These are phyloP conservation scores for Hippocampus zosterae DNA, from an alignment of 2,113 vertebrate genomes.

Conservation along the genomic window DNA sequence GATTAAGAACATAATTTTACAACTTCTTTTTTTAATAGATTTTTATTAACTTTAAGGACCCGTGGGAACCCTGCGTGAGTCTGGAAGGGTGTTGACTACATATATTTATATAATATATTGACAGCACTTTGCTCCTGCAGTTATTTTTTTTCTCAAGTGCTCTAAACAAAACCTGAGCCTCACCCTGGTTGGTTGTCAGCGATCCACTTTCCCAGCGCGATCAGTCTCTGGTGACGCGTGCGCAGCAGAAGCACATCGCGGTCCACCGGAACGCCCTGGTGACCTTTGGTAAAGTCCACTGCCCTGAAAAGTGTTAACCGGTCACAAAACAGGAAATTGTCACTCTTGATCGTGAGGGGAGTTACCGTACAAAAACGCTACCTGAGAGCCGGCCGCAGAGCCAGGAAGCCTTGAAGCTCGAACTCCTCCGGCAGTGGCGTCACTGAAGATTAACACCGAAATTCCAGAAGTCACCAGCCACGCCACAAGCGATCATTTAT, in stretches of 20 bases:
- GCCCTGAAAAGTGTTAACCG: conserved; percentile 70
- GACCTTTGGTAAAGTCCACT: conserved; percentile 96
- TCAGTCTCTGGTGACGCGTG: conserved; percentile 86
- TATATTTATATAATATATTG: no score
- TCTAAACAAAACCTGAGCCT: conserved; percentile 13
- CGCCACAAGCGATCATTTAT: neutral
- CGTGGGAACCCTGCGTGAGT: no score
- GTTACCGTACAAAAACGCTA: conserved; percentile 25
- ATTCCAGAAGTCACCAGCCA: neutral
- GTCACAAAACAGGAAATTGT: neutral
- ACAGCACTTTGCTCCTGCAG: no score
- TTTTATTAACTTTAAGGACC: no score
- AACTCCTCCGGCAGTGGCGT: conserved; percentile 96
- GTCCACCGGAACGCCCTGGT: conserved; percentile 89
- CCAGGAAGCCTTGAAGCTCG: conserved; percentile 96
- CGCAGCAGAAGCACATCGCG: conserved; percentile 81
- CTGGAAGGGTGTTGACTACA: no score
- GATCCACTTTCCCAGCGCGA: conserved; percentile 90
- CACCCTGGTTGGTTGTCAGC: conserved; percentile 90
- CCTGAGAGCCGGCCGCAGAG: conserved; percentile 92
- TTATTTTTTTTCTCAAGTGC: no score
- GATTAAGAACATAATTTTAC: no score
- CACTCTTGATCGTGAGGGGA: neutral
- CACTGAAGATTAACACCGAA: conserved; percentile 64
- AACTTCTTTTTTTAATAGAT: no score